Evolutionary conservation across 2,113 vertebrate species (phyloP).

Genomic region (Hydropotes inermis): DNA sequence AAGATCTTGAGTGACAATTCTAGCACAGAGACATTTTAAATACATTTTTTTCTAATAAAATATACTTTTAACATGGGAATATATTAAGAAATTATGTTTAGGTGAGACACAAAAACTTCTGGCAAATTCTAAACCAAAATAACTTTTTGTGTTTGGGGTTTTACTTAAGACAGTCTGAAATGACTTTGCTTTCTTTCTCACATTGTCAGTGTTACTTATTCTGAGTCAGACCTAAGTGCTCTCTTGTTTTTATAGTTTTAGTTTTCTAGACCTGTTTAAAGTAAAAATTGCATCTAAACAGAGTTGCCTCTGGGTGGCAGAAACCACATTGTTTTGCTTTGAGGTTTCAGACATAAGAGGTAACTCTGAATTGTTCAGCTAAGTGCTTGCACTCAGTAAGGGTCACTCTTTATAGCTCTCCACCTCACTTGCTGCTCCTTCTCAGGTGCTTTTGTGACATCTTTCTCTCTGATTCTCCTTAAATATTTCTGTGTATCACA

Average conservation of each 20-base stretch:
- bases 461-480: not conserved
- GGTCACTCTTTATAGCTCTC: not conserved
- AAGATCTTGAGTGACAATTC: not conserved
- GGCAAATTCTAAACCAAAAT: not conserved
- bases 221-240: not conserved
- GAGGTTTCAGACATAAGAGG: slow-evolving; percentile 28
- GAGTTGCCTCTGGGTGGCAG: not conserved
- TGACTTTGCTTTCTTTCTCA: not conserved
- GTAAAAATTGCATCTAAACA: not conserved
- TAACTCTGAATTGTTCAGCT: not conserved
- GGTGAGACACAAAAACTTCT: not conserved
- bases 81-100: not conserved
- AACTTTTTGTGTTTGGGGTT: not conserved
- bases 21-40: not conserved
- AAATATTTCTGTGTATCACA: not conserved
- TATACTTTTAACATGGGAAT: not conserved
- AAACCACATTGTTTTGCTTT: not conserved
- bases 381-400: not conserved
- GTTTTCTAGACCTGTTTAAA: not conserved
- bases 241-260: not conserved
- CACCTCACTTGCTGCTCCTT: not conserved
- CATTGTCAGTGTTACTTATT: not conserved
- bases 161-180: not conserved
- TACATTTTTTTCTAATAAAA: not conserved
- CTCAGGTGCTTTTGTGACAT: not conserved